Evolutionary conservation across 2,797 vertebrate species (phyloP).

Genomic region (Limosa lapponica): DNA sequence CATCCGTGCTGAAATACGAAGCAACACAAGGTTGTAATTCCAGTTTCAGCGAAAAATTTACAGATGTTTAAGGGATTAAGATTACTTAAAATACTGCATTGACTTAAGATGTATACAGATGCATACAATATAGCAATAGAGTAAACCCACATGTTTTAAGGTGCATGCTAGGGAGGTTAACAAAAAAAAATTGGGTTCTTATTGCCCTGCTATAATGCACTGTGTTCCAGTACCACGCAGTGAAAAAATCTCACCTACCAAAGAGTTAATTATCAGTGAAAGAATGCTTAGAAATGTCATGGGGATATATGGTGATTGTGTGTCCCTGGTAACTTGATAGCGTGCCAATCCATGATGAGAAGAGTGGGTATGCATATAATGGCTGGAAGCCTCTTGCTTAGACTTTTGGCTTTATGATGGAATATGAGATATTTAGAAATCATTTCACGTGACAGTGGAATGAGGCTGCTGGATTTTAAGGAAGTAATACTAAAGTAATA

Average conservation of each 20-base stretch:
- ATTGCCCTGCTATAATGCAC: neutral
- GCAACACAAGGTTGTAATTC: neutral
- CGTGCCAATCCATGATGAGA: neutral
- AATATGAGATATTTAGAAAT: constrained; percentile 12
- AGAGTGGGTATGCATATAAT: neutral
- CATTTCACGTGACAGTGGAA: neutral
- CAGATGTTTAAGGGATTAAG: neutral
- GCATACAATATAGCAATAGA: neutral
- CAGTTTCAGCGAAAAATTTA: neutral
- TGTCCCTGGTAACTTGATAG: constrained; percentile 20
- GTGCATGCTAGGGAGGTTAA: neutral
- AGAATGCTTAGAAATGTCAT: neutral
- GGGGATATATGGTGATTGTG: neutral
- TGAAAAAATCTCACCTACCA: neutral
- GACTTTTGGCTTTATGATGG: neutral
- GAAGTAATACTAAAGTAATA: constrained; percentile 13
- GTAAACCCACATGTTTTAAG: neutral
- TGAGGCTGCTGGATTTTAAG: constrained; percentile 18
- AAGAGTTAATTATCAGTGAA: constrained; percentile 9
- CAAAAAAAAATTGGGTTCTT: neutral
- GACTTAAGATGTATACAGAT: neutral
- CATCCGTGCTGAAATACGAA: neutral
- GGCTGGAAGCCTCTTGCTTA: neutral
- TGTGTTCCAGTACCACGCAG: neutral
- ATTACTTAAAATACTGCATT: neutral